Evolutionary conservation across 2,797 vertebrate species (phyloP), one percentile per base, ranked within the genome.

Genomic region (Myotis vivesi): DNA sequence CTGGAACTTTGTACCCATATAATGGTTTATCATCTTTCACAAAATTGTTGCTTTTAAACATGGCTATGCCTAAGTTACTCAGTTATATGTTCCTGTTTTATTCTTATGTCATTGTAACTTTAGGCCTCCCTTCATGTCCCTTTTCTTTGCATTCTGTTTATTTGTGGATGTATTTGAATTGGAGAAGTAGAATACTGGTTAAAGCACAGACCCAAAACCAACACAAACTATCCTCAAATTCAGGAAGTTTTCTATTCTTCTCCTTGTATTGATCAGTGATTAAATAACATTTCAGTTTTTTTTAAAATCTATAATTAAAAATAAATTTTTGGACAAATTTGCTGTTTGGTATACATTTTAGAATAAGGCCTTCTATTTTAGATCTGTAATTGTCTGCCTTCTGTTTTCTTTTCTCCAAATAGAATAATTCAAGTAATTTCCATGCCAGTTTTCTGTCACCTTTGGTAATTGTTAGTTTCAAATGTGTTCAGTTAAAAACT

Each of bases 11-110:
- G 72, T 91, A 80, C 46, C 73, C 83, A 81, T 53, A 92, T 44
- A 59, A 79, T 38, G 75, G 68, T 75, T 96, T 96, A 94, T 85
- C 89, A 82, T 87, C 36, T 76, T 44, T 12, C 8, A 62, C 73
- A 89, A 51, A 79, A 23, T 59, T 36, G 94, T 90, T 87, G 19
- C 66, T 82, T 95, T 28, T 28, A 93, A 86, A 79, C 28, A 41
- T 5, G 6, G 4, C 89, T 96, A 46, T 90, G 38, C 87, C 80
- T 76, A 84, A 16, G 6, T 68, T 72, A 59, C 17, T 87, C 62
- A 81, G 69, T 73, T 96, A 23, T 87, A 91, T 75, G 44, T 95
- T 92, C 72, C 53, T 62, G 66, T 23, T 91, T 95, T 97, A 49
- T 89, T 96, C 36, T 28, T 85, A 33, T 16, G 19, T 92, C 51